Base-by-base conservation (phyloP, 2,113 vertebrate genomes). In the Megaleporinus macrocephalus region DNA sequence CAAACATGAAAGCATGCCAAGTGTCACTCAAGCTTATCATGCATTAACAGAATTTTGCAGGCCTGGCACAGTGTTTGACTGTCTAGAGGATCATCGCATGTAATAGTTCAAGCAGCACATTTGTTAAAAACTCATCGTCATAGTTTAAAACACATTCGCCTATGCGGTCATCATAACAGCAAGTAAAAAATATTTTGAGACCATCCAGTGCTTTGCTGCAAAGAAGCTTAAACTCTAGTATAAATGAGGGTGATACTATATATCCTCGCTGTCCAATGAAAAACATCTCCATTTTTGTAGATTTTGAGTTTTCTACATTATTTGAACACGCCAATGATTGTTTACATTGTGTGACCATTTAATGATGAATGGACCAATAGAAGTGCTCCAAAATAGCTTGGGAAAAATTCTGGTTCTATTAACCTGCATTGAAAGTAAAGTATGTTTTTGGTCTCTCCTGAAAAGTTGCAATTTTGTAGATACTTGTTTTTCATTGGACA, bases 171-270 rank as follows among this genome's bases (percentile, higher is more conserved):
- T 76, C 33, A 76, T 16, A 6, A 24, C 51, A 70, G 36, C 55
- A 12, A 22, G 30, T 33, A 14, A 10, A 47, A n/a, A 5, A 61
- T 22, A 71, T 20, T 61, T 24, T 11, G 27, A 70, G 65, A 51
- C 65, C 51, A 82, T 76, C 75, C 53, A 82, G 73, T 33, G 53
- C 27, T 76, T 70, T 69, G 16, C 49, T 59, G 49, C 62, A 65
- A 49, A 62, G n/a, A 59, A 68, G 65, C 15, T 59, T 20, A 68
- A 57, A 30, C n/a, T 27, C 16, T 30, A 68, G 5, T 11, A 7
- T 10, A 36, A 20, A 57, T 55, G 70, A 33, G 61, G 51, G n/a
- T n/a, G n/a, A 62, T 59, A 68, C 24, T 36, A n/a, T 62, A 30
- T 27, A n/a, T n/a, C n/a, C n/a, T n/a, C n/a, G n/a, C n/a, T n/a